Percentiles rank a stretch among this genome's conserved stretches.
These are phyloP conservation scores for Trichacis sp. DNA, from an alignment of 2,888 invertebrate genomes.

Conservation along the genomic window DNA sequence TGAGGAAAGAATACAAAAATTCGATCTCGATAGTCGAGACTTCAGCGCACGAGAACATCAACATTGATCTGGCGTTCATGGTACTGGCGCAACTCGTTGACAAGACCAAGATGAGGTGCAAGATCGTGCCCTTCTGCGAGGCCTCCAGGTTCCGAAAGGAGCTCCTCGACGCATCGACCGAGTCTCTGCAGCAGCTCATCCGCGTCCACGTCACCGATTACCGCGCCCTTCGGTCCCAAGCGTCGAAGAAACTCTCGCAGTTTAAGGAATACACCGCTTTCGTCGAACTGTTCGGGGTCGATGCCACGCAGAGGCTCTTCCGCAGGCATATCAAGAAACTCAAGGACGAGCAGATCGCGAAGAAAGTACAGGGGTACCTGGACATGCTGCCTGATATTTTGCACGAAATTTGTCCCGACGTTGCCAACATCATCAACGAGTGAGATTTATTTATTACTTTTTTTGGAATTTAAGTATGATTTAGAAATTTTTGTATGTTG, in stretches of 20 bases:
- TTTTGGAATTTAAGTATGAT: too few relatives aligned
- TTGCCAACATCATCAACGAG: conserved; percentile 69
- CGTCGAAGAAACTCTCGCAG: conserved; percentile 85
- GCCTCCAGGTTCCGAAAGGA: conserved; percentile 89
- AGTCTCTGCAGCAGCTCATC: conserved; percentile 89
- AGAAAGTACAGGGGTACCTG: conserved; percentile 82
- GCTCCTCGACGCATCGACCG: conserved; percentile 88
- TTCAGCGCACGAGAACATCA: conserved; percentile 95
- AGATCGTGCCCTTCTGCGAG: conserved; percentile 81
- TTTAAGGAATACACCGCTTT: conserved; percentile 91
- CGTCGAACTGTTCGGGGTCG: conserved; percentile 90
- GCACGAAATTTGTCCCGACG: conserved; percentile 83
- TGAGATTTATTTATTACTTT: background rate
- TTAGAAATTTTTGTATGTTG: too few relatives aligned
- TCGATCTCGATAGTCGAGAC: conserved; percentile 92
- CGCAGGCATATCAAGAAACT: conserved; percentile 83
- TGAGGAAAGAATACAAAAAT: conserved; percentile 91
- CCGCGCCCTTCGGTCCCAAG: conserved; percentile 88
- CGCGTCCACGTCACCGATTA: conserved; percentile 85
- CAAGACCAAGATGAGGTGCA: conserved; percentile 83
- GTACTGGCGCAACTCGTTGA: conserved; percentile 93
- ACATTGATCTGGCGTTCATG: conserved; percentile 92
- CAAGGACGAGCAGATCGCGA: conserved; percentile 83
- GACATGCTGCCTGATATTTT: conserved; percentile 82
- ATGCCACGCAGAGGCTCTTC: conserved; percentile 83